These are phyloP conservation scores for Nycteola revayana DNA, from an alignment of 2,888 invertebrate genomes.

Conservation along the genomic window DNA sequence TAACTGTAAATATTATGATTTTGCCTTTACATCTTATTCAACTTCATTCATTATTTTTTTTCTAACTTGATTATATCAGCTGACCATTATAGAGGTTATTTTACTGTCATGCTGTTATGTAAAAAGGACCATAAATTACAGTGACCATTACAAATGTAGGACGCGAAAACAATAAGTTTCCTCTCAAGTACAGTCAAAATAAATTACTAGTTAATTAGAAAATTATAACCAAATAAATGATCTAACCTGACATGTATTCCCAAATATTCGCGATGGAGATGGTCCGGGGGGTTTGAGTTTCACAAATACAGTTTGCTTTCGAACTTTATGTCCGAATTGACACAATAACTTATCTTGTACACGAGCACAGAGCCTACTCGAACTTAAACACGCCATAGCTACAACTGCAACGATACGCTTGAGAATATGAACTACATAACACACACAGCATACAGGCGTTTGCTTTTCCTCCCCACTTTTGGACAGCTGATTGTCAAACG, in stretches of 20 bases:
- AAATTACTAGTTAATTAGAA: too few species aligned
- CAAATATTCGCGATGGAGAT: slow-evolving; percentile 79
- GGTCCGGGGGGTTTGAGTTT: slow-evolving; percentile 85
- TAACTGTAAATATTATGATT: neutral
- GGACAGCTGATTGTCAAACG: slow-evolving; percentile 79
- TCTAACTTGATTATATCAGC: slow-evolving; percentile 40
- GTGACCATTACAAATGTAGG: too few species aligned
- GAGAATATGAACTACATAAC: slow-evolving; percentile 79
- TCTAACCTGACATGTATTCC: slow-evolving; percentile 78
- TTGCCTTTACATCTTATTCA: slow-evolving; percentile 11
- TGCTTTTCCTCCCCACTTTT: slow-evolving; percentile 77
- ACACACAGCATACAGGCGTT: slow-evolving; percentile 62
- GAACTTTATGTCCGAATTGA: slow-evolving; percentile 88
- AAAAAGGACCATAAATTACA: slow-evolving; percentile 33
- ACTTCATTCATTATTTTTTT: neutral
- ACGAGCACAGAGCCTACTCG: slow-evolving; percentile 91
- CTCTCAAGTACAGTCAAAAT: too few species aligned
- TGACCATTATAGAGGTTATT: slow-evolving; percentile 49
- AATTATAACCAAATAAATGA: neutral
- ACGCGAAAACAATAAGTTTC: too few species aligned
- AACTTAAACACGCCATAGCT: slow-evolving; percentile 92
- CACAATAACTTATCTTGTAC: slow-evolving; percentile 90
- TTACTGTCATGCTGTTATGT: slow-evolving; percentile 48
- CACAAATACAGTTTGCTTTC: slow-evolving; percentile 86
- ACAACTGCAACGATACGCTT: slow-evolving; percentile 86